Evolutionary conservation across 2,113 vertebrate species (phyloP), one percentile per base, ranked within the genome.

Genomic region (Anser brachyrhynchus): DNA sequence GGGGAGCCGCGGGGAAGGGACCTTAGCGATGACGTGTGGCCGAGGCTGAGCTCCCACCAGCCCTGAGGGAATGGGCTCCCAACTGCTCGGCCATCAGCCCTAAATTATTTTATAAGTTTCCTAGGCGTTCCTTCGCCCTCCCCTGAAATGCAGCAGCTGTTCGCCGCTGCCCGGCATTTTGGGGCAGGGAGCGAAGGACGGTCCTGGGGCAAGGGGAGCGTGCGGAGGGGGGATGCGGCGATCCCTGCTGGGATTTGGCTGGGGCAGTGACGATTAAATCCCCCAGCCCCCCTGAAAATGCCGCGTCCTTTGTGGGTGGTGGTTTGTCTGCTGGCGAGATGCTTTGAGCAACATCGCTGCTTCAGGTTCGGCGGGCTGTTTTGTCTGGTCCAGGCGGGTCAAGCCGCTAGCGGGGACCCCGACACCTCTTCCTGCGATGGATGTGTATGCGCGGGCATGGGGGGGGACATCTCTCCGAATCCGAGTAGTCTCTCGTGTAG

Each of bases 31-130:
- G 88, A 89, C 86, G 67, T 87, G 62, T 16, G 65, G 81, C 51
- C 0, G 0, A 92, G 75, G 82, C 33, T 91, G 55, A 29, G 89
- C 77, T 84, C 70, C 82, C 84, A 82, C 20, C 16, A 51, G 59
- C 77, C 35, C 84, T 46, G 54, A 76, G 90, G 90, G 80, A 96
- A 69, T 41, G 67, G 81, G 76, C 84, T 84, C 83, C 82, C 66
- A 23, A 74, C 44, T 31, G 20, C 84, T 88, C 85, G 46, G 64
- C 59, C 91, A n/a, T 92, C 79, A 90, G 76, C 87, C 73, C 95
- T 83, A 75, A 96, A 96, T 97, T 78, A 92, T 94, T 96, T 77
- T 89, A 2, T 81, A 87, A 96, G 83, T 96, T 97, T 95, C 74
- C 35, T 51, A 87, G 95, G 74, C 95, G 90, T 95, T 90, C 82